Base-by-base conservation (phyloP, 2,797 vertebrate genomes). In the Streptopelia turtur region DNA sequence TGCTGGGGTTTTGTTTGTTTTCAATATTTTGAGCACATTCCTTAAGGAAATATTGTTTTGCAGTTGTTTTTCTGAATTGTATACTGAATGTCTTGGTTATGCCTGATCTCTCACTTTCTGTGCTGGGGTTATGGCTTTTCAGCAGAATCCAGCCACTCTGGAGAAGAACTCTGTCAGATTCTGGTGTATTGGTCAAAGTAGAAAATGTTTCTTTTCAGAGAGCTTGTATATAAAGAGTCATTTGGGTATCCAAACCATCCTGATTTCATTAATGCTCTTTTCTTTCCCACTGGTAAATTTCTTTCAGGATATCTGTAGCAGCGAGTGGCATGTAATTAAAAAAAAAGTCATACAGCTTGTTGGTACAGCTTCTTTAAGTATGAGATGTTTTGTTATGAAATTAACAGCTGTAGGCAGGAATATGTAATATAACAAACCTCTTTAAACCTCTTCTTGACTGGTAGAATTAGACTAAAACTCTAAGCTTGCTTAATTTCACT, bases 1-100 rank as follows among this genome's bases (percentile, higher is more conserved):
- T 74, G 8, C 1, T 53, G 11, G 24, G 4, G 1, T 3, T 45
- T 56, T 47, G 2, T 8, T 37, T 49, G 4, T 6, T 56, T 66
- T 69, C 17, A 35, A 22, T 55, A 66, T 39, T 76, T 79, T 71
- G 24, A 77, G 12, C 13, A n/a, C 0, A 24, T 1, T 18, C 33
- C 10, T 52, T 23, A 61, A 65, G 13, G 28, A 87, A 71, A 37
- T 27, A 24, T 0, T 24, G 0, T 41, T 72, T 71, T 66, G n/a
- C 53, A 59, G 6, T 33, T 80, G 4, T 60, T 90, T 37, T 18
- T 31, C 3, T 75, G 10, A 5, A 11, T 37, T 71, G 1, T 59
- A 9, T 55, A 57, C 16, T 23, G 24, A 63, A 66, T 57, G 6
- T 37, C 9, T 61, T 47, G 5, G 59, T 65, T 76, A 59, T 61